These are phyloP conservation scores for Sarcophaga rosellei DNA, from an alignment of 2,888 invertebrate genomes.

Conservation along the genomic window DNA sequence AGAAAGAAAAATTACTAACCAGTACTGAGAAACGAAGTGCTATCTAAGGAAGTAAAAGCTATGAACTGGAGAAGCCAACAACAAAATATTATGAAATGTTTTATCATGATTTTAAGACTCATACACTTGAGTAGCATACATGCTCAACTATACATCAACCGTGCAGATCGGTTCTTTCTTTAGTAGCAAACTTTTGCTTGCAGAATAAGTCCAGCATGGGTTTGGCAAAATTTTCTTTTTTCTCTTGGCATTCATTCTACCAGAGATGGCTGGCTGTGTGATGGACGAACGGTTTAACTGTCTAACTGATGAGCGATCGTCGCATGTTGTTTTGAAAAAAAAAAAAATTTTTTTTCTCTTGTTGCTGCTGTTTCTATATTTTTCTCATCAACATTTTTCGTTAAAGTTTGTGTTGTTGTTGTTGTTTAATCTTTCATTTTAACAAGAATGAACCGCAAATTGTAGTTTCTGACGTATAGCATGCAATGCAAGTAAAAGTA, in stretches of 20 bases:
- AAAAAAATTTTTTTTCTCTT: slow-evolving; percentile 28
- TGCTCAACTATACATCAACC: slow-evolving; percentile 8
- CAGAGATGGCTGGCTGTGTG: slow-evolving; percentile 24
- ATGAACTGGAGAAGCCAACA: slow-evolving; percentile 15
- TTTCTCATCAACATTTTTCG: slow-evolving; percentile 63
- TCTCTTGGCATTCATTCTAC: too few species aligned
- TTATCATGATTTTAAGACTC: slow-evolving; percentile 61
- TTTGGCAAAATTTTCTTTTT: slow-evolving; percentile 15
- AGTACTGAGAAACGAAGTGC: slow-evolving; percentile 38
- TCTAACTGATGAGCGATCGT: slow-evolving; percentile 35
- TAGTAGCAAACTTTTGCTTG: slow-evolving; percentile 48
- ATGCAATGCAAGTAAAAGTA: slow-evolving; percentile 67
- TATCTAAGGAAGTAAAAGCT: slow-evolving; percentile 9
- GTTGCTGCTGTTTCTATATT: slow-evolving; percentile 22
- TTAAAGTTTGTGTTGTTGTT: slow-evolving; percentile 25
- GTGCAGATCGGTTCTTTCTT: slow-evolving; percentile 6
- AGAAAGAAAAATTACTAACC: slow-evolving; percentile 46
- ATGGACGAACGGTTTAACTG: slow-evolving; percentile 14
- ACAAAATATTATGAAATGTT: slow-evolving; percentile 11
- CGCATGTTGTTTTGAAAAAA: slow-evolving; percentile 34
- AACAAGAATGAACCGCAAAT: slow-evolving; percentile 63
- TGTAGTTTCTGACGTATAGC: slow-evolving; percentile 31
- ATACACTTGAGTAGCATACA: slow-evolving; percentile 54
- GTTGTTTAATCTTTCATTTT: slow-evolving; percentile 34
- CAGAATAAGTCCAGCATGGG: slow-evolving; percentile 40